Conservation (phyloP, 2,113 vertebrate genomes). For the Ciconia boyciana region DNA sequence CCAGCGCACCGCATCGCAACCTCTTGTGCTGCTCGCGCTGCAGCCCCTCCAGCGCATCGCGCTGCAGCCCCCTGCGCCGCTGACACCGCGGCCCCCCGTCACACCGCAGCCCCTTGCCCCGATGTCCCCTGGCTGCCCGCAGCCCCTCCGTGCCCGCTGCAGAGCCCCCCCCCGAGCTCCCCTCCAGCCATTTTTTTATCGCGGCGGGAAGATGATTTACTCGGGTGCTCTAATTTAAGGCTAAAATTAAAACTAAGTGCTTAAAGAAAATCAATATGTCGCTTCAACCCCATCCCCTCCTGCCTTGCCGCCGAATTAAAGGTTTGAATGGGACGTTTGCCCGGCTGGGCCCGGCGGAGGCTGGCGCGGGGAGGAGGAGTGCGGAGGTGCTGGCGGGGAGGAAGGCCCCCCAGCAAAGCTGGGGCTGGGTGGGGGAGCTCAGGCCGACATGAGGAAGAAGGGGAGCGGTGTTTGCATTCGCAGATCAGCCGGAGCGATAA, state of each 20-base stretch:
- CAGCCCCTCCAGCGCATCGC: no score
- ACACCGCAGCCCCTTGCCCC: no score
- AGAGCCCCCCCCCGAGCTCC: not conserved
- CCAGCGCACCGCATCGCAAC: no score
- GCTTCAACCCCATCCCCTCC: not conserved
- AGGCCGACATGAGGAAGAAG: not conserved
- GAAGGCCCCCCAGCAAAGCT: not conserved
- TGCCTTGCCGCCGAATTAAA: not conserved
- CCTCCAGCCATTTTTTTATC: not conserved
- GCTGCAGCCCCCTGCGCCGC: no score
- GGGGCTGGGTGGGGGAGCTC: not conserved
- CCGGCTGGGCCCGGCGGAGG: not conserved
- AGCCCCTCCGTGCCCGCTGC: no score
- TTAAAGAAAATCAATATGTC: not conserved
- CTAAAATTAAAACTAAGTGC: not conserved
- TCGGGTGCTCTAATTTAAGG: not conserved
- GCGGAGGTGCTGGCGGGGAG: not conserved
- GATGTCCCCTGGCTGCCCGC: no score
- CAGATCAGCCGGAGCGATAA: no score
- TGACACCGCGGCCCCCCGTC: no score
- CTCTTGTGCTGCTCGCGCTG: no score
- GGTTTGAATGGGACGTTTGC: not conserved
- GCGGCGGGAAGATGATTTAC: not conserved
- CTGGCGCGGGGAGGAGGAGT: not conserved
- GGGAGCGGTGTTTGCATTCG: no score